Evolutionary conservation across 1,140 invertebrate species (phyloP).

Genomic region (Amphibalanus amphitrite): DNA sequence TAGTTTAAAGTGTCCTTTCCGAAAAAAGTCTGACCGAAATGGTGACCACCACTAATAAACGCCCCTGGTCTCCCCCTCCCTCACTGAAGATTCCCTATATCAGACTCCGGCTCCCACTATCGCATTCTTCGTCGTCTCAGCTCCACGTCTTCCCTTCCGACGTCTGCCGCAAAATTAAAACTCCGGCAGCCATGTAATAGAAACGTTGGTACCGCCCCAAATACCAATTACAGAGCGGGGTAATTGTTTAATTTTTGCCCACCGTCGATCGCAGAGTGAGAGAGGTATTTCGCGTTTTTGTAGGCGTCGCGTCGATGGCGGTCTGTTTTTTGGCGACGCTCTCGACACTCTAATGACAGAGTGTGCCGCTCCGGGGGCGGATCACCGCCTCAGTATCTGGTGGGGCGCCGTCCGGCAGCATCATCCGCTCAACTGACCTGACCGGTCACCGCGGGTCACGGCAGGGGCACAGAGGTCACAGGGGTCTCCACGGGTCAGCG

Average conservation of each 20-base stretch:
- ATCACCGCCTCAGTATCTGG: not conserved
- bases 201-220: not conserved
- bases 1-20: too few relatives aligned
- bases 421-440: not conserved
- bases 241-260: not conserved
- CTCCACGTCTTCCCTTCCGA: too few relatives aligned
- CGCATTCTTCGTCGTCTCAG: too few relatives aligned
- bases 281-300: not conserved
- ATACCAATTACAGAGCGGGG: not conserved
- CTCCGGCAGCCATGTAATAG: not conserved
- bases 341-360: not conserved
- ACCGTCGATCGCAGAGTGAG: not conserved
- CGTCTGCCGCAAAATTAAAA: not conserved
- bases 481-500: too few relatives aligned
- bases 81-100: too few relatives aligned
- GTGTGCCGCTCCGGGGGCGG: too few relatives aligned
- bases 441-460: too few relatives aligned
- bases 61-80: too few relatives aligned
- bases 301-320: not conserved
- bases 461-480: too few relatives aligned
- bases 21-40: too few relatives aligned
- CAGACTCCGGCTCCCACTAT: too few relatives aligned
- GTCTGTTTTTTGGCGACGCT: not conserved
- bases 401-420: not conserved
- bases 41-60: too few relatives aligned